Base-by-base conservation (phyloP, 2,888 invertebrate genomes). In the Lithophane ornitopus region DNA sequence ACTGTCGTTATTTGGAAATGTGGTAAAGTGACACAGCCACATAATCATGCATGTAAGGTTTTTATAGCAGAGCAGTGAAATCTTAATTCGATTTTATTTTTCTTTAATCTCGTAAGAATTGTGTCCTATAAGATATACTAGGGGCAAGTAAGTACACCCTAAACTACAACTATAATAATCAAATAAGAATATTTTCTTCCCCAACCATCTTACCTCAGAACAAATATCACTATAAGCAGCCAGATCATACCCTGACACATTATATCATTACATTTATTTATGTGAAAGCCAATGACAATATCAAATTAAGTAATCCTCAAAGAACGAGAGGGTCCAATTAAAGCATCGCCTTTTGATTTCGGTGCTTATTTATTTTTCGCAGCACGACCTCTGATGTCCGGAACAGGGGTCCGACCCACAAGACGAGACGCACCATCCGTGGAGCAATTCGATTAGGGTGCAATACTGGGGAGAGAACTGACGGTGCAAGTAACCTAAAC, bases 391-490 rank as follows among this genome's bases (percentile, higher is more conserved):
- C 94, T 93, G 93, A 93, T 93, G 95, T 95, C 93, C 94, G 91
- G 91, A 88, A 90, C 93, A 94, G 94, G 95, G 95, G 95, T 93
- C 88, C 89, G 90, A 91, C 94, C 94, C 94, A 93, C 92, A 94
- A 94, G 94, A 94, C 92, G 90, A 91, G 91, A 93, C 93, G 93
- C 94, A 94, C 96, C 94, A 95, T 94, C 94, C 96, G 95, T 95
- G 89, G 91, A 93, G 93, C 93, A 89, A 96, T 96, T 96, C 95
- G 95, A 96, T 96, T 96, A 96, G 96, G 96, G 96, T 95, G 95
- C 95, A 95, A 91, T 91, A 90, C 93, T 92, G 92, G 95, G 95
- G 96, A 92, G 92, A 89, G 88, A 91, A 93, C 95, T 94, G 95
- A 94, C 95, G 91, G 89, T 94, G 96, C 96, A 95, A 91, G 91